Evolutionary conservation across 2,113 vertebrate genomes (phyloP).

Genomic region (Phaethornis superciliosus): DNA sequence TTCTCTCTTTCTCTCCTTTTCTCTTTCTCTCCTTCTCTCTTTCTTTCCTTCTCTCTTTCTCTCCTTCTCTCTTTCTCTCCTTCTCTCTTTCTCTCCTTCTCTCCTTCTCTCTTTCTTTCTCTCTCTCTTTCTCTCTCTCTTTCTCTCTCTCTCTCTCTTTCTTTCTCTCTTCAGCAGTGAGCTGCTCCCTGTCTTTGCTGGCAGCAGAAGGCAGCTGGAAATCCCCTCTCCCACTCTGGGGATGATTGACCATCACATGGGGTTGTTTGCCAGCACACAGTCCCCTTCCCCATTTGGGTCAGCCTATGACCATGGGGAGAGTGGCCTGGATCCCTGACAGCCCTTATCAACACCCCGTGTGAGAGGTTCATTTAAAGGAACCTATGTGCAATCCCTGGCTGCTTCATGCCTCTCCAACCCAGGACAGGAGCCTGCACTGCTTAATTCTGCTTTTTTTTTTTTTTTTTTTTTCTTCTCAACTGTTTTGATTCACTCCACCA

Average conservation of each 20-base stretch:
- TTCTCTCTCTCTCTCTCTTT: too few relatives aligned
- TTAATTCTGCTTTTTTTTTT: not conserved
- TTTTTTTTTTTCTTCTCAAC: too few relatives aligned
- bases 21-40: too few relatives aligned
- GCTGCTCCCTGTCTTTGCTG: accelerated
- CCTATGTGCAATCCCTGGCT: not conserved
- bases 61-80: too few relatives aligned
- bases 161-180: too few relatives aligned
- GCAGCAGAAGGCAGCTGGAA: not conserved
- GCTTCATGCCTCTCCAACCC: not conserved
- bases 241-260: not conserved
- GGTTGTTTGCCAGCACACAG: not conserved
- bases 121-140: too few relatives aligned
- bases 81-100: too few relatives aligned
- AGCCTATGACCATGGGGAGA: accelerated
- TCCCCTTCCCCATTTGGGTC: not conserved
- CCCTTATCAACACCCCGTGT: accelerated
- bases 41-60: too few relatives aligned
- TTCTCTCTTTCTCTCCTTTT: too few relatives aligned
- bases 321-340: not conserved
- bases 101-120: too few relatives aligned
- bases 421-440: not conserved
- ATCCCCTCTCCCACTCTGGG: not conserved
- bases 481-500: not conserved
- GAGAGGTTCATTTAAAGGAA: not conserved